A percentile compares a stretch with the other conserved stretches of the same genome.
Conservation (phyloP, 2,888 invertebrate species). For the Acleris sparsana region DNA sequence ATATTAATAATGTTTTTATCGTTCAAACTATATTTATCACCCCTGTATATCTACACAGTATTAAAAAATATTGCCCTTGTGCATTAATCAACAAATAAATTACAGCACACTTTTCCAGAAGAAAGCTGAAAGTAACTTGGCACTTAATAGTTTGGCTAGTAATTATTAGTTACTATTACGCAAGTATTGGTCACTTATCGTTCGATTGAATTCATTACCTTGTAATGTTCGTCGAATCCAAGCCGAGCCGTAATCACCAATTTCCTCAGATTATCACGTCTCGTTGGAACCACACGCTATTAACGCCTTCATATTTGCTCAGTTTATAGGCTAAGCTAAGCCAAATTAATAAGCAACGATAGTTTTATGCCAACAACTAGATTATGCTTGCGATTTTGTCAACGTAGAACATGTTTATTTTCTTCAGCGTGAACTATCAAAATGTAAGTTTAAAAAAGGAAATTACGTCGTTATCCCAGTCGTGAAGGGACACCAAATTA, state of each 20-base stretch:
- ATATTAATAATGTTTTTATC: too few species aligned
- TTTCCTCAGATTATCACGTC: conserved; percentile 29
- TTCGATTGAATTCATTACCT: conserved; percentile 28
- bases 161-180: conserved; percentile 6
- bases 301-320: conserved; percentile 25
- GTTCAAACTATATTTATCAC: too few species aligned
- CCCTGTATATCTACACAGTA: too few species aligned
- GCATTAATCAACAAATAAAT: too few species aligned
- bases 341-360: background rate
- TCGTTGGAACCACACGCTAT: conserved; percentile 16
- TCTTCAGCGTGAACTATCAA: too few species aligned
- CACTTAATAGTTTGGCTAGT: background rate
- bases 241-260: conserved; percentile 30
- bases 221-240: conserved; percentile 7
- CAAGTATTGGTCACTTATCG: conserved; percentile 21
- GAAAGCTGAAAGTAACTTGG: background rate
- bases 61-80: too few species aligned
- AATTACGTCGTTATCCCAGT: too few species aligned
- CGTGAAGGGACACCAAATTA: too few species aligned
- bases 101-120: too few species aligned
- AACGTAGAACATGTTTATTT: too few species aligned
- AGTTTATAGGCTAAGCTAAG: conserved; percentile 9
- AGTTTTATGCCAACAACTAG: background rate
- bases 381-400: background rate
- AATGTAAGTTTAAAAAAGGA: too few species aligned